phyloP scores from a whole-genome alignment of 2,888 invertebrate species.

The Isoperla grammatica region DNA sequence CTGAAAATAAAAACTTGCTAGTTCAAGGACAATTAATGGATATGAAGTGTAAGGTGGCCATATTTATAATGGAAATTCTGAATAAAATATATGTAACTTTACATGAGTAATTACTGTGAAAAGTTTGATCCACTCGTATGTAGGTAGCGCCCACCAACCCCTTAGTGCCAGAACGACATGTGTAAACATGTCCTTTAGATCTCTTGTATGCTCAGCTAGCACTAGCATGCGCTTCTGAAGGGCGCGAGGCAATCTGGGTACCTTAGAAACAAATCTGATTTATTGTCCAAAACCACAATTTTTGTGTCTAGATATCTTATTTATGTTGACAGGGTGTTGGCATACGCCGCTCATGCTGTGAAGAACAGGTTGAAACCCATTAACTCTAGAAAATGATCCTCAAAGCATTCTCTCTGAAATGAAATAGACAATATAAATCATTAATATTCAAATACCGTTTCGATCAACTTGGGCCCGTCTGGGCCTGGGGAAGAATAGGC shows the following conservation, averaged over 20 bases:
- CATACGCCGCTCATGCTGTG: background rate
- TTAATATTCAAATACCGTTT: too few species aligned
- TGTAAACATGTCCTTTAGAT: background rate
- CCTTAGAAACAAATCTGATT: background rate
- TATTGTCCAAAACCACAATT: background rate
- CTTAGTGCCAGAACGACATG: background rate
- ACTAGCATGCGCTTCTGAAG: background rate
- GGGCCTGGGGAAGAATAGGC: too few species aligned
- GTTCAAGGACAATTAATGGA: too few species aligned
- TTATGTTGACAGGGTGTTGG: background rate
- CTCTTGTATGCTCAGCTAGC: background rate
- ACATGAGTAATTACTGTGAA: too few species aligned
- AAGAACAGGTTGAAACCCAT: background rate
- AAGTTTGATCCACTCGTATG: too few species aligned
- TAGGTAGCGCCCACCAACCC: background rate
- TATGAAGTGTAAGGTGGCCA: too few species aligned
- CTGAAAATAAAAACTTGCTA: too few species aligned
- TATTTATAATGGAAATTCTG: too few species aligned
- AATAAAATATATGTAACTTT: too few species aligned
- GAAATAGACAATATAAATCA: too few species aligned
- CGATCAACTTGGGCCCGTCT: too few species aligned
- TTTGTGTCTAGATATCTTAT: background rate
- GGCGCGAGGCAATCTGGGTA: background rate
- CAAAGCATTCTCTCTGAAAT: background rate
- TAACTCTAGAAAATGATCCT: background rate